Evolutionary conservation across 2,113 vertebrate species (phyloP), one percentile per base, ranked within the genome.

Genomic region (Brachyistius frenatus): DNA sequence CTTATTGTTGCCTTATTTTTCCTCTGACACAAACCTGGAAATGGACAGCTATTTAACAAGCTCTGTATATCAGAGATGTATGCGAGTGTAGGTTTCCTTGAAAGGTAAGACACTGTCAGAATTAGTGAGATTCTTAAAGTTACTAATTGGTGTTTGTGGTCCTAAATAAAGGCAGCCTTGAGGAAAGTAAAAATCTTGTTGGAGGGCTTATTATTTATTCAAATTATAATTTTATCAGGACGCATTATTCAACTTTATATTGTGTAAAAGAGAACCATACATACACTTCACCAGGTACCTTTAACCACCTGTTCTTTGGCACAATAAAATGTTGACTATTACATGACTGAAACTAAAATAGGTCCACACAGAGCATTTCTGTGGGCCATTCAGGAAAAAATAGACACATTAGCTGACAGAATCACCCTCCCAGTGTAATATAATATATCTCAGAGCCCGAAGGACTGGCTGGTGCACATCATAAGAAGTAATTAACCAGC

Each of bases 401-500:
- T 49, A 53, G 64, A 78, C 49, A 56, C 60, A 70, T 83, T 75
- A 65, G 50, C 60, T 44, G 52, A 52, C 66, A 70, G 55, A 82
- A 79, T 52, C 33, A 63, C 10, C 32, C 35, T 66, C 65, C 62
- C 56, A 49, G 56, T 73, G 84, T 80, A 83, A 68, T 56, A 72
- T 33, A 55, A 77, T 33, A 37, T 57, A 78, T 78, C 69, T 76
- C 66, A 58, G 44, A 67, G 80, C 85, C 86, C 50, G 50, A 57
- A 87, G 76, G 75, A 73, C 58, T 84, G 76, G 54, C 75, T 76
- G 75, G 46, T 67, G 79, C 86, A 89, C 83, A 78, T 87, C 86
- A 83, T 76, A 78, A 74, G 78, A 89, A 84, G 87, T 88, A 89
- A 93, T 93, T 90, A 93, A 85, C 74, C 62, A 61, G 80, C 81